A percentile compares a stretch with the other conserved stretches of the same genome.
Conservation (phyloP, 2,888 invertebrate species). For the Itoplectis maculator region DNA sequence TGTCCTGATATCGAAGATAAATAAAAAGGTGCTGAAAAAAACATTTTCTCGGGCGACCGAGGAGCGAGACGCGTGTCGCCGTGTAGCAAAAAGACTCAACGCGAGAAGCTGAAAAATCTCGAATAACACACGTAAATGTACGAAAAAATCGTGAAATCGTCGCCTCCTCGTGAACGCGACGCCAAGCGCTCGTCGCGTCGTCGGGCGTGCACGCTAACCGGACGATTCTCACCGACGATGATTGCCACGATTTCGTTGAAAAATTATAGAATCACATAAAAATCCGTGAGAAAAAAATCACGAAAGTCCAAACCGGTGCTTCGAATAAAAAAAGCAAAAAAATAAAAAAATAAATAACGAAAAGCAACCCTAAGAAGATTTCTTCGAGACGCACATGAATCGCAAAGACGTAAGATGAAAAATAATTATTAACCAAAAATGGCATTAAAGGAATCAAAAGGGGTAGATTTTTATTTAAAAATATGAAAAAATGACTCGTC, state of each 20-base stretch:
- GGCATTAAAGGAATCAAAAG: too few species aligned
- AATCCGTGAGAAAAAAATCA: conserved; percentile 20
- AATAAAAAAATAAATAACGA: conserved; percentile 28
- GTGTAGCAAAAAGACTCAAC: neutral
- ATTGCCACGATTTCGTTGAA: conserved; percentile 78
- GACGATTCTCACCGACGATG: conserved; percentile 60
- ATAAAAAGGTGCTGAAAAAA: conserved; percentile 22
- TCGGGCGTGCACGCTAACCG: conserved; percentile 25
- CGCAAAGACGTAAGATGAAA: conserved; percentile 36
- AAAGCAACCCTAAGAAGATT: neutral
- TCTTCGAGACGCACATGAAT: conserved; percentile 55
- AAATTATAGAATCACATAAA: conserved; percentile 82
- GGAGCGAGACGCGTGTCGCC: conserved; percentile 1
- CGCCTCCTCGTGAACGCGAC: conserved; percentile 53
- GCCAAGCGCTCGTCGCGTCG: conserved; percentile 30
- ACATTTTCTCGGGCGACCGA: neutral
- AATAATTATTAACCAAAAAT: neutral
- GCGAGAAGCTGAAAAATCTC: conserved; percentile 30
- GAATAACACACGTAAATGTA: conserved; percentile 69
- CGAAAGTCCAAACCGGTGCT: neutral
- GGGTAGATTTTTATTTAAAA: too few species aligned
- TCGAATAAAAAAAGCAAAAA: neutral
- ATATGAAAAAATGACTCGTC: conserved; percentile 19
- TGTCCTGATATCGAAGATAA: conserved; percentile 77
- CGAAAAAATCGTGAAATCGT: conserved; percentile 61